Evolutionary conservation across 2,888 invertebrate genomes (phyloP), one percentile per base, ranked within the genome.

Genomic region (Thymelicus acteon): DNA sequence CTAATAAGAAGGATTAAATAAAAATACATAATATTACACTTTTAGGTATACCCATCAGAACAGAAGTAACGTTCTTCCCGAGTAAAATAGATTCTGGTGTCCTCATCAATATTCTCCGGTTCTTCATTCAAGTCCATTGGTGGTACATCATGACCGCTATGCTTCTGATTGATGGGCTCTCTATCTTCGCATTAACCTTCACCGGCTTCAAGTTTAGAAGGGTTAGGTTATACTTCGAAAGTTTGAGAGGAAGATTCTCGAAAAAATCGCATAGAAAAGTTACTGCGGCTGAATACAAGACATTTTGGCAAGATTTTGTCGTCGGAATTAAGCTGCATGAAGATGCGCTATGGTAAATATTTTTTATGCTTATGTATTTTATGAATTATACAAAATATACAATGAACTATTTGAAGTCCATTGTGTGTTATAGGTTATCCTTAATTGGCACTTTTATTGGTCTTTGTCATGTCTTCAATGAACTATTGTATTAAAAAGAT

Each of bases 321-420:
- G 72, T 75, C 15, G 90, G 88, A 0, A 84, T 90, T 2, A 80
- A 80, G 60, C 75, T 89, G 60, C 89, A 90, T 72, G 82, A 84
- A 24, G 80, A 90, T 68, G 82, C 85, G 39, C 77, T 90, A 48
- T 85, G 87, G 90, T 89, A 78, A 71, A 74, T 79, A 44, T 60
- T 39, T 39, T 62, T 52, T 40, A 12, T 61, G 0, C 31, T 31
- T 54, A 40, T 12, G 3, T 10, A 44, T 44, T 8, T 8, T 44
- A 31, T 31, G 31, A 3, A 31, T 31, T 31, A 31, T 31, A 31
- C 31, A 31, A 31, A 31, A 31, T 31, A 31, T 31, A 31, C 31
- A 31, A 31, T 31, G 31, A 31, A 31, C 31, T 31, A 31, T 31
- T 31, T 31, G 31, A 31, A 31, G 31, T 31, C 31, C 31, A 31